Evolutionary conservation across 2,797 vertebrate species (phyloP).

Genomic region (Eulemur albifrons): DNA sequence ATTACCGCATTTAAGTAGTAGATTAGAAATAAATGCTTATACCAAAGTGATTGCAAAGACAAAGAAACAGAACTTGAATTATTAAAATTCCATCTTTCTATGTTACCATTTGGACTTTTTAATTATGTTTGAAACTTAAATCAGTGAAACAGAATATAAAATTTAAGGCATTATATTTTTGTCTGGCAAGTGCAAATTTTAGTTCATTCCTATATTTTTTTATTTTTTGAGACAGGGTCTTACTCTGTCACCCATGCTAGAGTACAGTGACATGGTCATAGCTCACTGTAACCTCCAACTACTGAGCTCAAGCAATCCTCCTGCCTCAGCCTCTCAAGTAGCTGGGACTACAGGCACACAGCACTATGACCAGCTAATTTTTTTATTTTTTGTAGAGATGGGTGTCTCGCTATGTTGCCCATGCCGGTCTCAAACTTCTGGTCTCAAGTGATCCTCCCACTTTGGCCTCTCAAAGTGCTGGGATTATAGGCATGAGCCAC

Average conservation of each 20-base stretch:
- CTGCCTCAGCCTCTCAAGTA: not conserved
- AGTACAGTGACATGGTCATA: not conserved
- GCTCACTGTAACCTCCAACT: not conserved
- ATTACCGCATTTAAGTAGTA: not conserved
- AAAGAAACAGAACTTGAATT: not conserved
- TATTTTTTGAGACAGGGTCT: not conserved
- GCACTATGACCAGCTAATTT: not conserved
- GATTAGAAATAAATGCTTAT: slow-evolving; percentile 1
- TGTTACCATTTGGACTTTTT: not conserved
- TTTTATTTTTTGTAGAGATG: not conserved
- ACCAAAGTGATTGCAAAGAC: not conserved
- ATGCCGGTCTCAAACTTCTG: not conserved
- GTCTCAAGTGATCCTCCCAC: not conserved
- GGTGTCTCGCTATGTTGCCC: not conserved
- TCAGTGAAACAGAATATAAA: not conserved
- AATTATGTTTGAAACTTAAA: slow-evolving; percentile 25
- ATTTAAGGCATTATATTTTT: not conserved
- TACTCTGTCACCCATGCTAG: not conserved
- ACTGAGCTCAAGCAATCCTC: not conserved
- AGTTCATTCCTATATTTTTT: not conserved
- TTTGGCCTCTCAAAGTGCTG: not conserved
- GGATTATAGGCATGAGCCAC: not conserved
- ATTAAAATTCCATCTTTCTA: not conserved
- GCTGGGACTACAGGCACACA: not conserved
- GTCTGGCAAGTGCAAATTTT: slow-evolving; percentile 9